Percentiles rank a stretch among this genome's conserved stretches.
Evolutionary conservation across 2,888 invertebrate genomes (phyloP).

Genomic region (Epinotia nisella): DNA sequence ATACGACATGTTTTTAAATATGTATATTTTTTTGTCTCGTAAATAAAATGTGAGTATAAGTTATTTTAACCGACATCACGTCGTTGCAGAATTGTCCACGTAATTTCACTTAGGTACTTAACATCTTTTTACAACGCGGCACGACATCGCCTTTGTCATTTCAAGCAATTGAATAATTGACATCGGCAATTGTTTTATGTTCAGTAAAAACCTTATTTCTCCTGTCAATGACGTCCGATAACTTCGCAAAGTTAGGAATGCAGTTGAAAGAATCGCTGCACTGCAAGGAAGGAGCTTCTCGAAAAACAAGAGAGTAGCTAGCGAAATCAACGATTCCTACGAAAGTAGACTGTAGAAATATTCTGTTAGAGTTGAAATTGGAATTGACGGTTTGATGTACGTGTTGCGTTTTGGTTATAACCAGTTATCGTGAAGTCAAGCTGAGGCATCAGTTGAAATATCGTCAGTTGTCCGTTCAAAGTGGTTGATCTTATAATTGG

Average conservation of each 20-base stretch:
- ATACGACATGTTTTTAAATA: too few species aligned
- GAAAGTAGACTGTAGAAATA: not conserved
- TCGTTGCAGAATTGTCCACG: slow-evolving; percentile 15
- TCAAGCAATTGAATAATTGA: slow-evolving; percentile 23
- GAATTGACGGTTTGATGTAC: not conserved
- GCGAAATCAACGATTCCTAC: not conserved
- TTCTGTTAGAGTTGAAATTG: not conserved
- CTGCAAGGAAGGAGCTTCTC: not conserved
- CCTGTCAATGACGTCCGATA: slow-evolving; percentile 2
- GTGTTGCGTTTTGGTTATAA: not conserved
- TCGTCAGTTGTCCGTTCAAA: not conserved
- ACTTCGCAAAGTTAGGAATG: slow-evolving; percentile 2
- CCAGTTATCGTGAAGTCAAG: not conserved
- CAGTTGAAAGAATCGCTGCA: slow-evolving; percentile 1
- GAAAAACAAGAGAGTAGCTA: not conserved
- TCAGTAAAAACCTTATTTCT: slow-evolving; percentile 24
- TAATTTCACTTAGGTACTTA: slow-evolving; percentile 24
- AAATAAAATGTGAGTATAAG: not conserved
- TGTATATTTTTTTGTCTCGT: not conserved
- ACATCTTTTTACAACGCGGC: slow-evolving; percentile 21
- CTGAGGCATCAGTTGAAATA: not conserved
- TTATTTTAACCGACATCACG: slow-evolving; percentile 4
- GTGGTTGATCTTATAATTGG: slow-evolving; percentile 5
- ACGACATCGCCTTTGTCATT: slow-evolving; percentile 6
- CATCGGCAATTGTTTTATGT: slow-evolving; percentile 34